A percentile compares a stretch with the other conserved stretches of the same genome.
Conservation (phyloP, 2,888 invertebrate species). For the Hypomecis atomaria region DNA sequence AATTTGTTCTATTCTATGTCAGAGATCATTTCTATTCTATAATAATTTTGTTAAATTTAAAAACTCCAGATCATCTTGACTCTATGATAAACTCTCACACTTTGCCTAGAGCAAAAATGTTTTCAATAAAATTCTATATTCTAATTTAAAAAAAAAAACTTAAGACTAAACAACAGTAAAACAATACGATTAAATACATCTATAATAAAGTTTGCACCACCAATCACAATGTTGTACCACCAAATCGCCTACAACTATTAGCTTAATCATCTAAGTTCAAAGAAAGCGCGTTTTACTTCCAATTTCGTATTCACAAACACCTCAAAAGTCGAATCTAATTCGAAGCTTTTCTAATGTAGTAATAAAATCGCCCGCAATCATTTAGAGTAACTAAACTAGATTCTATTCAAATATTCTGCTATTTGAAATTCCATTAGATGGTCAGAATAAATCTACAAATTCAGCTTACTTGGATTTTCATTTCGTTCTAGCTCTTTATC, state of each 20-base stretch:
- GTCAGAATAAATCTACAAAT: conserved; percentile 71
- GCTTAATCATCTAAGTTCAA: conserved; percentile 58
- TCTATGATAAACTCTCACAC: conserved; percentile 43
- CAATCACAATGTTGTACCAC: conserved; percentile 72
- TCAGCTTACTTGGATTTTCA: conserved; percentile 58
- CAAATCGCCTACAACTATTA: conserved; percentile 58
- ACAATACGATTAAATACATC: conserved; percentile 55
- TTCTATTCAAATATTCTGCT: conserved; percentile 72
- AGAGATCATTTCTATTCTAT: conserved; percentile 57
- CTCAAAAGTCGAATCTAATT: conserved; percentile 52
- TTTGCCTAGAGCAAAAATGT: conserved; percentile 70
- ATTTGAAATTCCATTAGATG: conserved; percentile 62
- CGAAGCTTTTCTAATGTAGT: conserved; percentile 72
- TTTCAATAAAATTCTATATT: conserved; percentile 50
- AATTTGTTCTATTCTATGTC: conserved; percentile 67
- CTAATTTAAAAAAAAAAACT: conserved; percentile 57
- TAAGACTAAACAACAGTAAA: conserved; percentile 71
- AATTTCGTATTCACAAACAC: conserved; percentile 47
- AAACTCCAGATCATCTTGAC: conserved; percentile 47
- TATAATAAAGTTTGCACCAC: conserved; percentile 81
- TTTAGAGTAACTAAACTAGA: conserved; percentile 53
- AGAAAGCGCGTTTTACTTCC: conserved; percentile 36
- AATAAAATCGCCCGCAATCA: conserved; percentile 70
- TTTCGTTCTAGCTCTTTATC: conserved; percentile 67
- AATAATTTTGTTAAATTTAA: conserved; percentile 39